Evolutionary conservation across 2,797 vertebrate species (phyloP).

Genomic region (Neosilurus mollespiculum): DNA sequence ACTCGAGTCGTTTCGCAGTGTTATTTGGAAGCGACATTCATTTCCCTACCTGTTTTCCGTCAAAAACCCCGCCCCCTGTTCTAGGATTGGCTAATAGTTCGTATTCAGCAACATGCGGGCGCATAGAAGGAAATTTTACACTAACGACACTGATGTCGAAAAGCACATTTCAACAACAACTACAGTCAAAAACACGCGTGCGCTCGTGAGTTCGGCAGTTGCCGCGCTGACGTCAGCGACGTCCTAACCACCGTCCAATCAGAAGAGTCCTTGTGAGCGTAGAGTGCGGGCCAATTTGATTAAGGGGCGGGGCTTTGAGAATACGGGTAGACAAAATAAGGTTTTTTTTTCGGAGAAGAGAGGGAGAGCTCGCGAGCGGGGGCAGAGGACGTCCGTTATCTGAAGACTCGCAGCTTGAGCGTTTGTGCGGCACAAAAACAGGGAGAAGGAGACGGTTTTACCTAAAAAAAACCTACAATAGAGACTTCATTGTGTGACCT

Average conservation of each 20-base stretch:
- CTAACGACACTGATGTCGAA: background rate
- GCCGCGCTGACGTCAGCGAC: background rate
- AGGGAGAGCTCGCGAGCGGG: slow-evolving; percentile 9
- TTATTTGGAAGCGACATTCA: background rate
- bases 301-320: background rate
- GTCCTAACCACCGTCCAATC: slow-evolving; percentile 14
- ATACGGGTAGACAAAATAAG: slow-evolving; percentile 20
- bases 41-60: background rate
- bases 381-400: slow-evolving; percentile 46
- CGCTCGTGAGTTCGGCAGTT: background rate
- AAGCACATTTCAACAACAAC: background rate
- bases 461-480: background rate
- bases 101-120: background rate
- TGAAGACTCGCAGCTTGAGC: slow-evolving; percentile 26
- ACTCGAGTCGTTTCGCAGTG: background rate
- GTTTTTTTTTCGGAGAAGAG: slow-evolving; percentile 26
- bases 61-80: background rate
- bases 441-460: background rate
- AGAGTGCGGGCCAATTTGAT: background rate
- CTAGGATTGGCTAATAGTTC: background rate
- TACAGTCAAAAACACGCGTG: background rate
- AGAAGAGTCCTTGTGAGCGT: background rate
- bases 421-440: slow-evolving; percentile 14
- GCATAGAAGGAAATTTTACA: background rate
- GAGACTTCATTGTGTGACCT: slow-evolving; percentile 21